Base-by-base conservation (phyloP, 2,888 invertebrate genomes). In the Ceriagrion tenellum region DNA sequence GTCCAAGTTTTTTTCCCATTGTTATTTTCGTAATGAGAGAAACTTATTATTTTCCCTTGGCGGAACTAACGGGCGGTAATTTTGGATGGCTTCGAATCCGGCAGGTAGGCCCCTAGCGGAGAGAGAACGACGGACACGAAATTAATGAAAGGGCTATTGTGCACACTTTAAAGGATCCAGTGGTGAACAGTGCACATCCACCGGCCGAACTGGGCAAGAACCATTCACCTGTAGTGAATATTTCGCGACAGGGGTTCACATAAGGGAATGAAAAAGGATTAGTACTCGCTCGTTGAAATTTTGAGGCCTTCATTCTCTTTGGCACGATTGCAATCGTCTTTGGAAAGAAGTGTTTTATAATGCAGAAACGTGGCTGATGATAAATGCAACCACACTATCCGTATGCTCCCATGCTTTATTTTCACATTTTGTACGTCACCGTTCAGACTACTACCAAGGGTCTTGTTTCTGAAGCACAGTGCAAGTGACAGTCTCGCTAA, bases 11-110 rank as follows among this genome's bases (percentile, higher is more conserved):
- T 69, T 81, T 35, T 47, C 47, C 81, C 81, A 81, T 81, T 81
- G 81, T 81, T 81, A 81, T 81, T 81, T 81, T 35, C 35, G 81
- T 81, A 81, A 81, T 81, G 81, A 81, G 81, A 81, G 81, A 81
- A 81, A 30, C 81, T 81, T 81, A 81, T 81, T 81, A 35, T 81
- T 81, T 81, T 16, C 59, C 13, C 81, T 81, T 35, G 81, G 81
- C 35, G 81, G 81, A 81, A 81, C 81, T 81, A 81, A 81, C 81
- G 81, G 35, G 81, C 35, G 30, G 81, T 81, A 81, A 81, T 81
- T 81, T 81, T 30, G 81, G 81, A 13, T 35, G 35, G 16, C 81
- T 81, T 81, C 16, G 26, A 35, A 35, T 81, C 26, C 81, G 35
- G 6, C 81, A 35, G 35, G 4, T n/a, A 69, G n/a, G 69, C n/a